These are phyloP conservation scores for Notamacropus eugenii DNA, from an alignment of 2,797 vertebrate species.

Conservation along the genomic window DNA sequence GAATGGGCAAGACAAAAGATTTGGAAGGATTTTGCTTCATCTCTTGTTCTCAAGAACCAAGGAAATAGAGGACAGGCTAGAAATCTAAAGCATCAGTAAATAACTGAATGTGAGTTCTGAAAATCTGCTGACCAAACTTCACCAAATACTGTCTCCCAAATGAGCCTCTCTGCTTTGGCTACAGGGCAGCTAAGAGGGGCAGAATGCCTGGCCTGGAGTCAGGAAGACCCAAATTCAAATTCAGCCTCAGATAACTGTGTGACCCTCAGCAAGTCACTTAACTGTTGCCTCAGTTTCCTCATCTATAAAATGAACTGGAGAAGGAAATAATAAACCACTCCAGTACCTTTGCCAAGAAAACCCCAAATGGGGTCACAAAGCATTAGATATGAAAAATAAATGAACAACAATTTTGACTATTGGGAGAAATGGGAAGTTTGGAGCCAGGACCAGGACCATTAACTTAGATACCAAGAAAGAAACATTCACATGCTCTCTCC, in stretches of 20 bases:
- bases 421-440: neutral
- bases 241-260: neutral
- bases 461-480: neutral
- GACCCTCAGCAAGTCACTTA: neutral
- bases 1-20: neutral
- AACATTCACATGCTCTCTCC: neutral
- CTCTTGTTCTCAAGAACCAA: too few relatives aligned
- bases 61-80: too few relatives aligned
- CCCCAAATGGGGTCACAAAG: neutral
- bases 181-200: neutral
- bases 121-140: neutral
- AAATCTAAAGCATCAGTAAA: neutral
- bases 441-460: neutral
- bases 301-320: neutral
- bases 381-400: neutral
- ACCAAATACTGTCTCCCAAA: neutral
- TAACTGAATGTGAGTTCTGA: neutral
- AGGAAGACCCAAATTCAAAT: neutral
- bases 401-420: neutral
- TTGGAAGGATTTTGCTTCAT: neutral
- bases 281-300: neutral
- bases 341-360: neutral
- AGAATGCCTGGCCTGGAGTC: neutral
- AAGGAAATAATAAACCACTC: neutral
- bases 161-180: neutral